Base-by-base conservation (phyloP, 2,888 invertebrate species). In the Campaea margaritaria region DNA sequence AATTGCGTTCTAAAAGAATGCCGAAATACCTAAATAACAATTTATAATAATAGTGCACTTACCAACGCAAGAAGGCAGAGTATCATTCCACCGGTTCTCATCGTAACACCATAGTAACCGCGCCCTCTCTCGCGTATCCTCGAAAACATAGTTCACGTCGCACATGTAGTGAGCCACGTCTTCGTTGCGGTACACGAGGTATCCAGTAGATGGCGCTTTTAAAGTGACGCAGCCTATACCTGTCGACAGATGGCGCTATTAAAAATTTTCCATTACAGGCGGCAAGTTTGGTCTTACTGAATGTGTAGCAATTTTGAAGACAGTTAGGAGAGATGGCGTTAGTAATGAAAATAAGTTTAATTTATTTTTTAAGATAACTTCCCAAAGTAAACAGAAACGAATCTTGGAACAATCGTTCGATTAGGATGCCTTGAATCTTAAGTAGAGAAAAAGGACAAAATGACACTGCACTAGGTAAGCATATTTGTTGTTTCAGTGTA, bases 181-280 rank as follows among this genome's bases (percentile, higher is more conserved):
- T 58, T 93, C 92, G 72, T 94, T 95, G 72, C 94, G 93, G 82
- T 94, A 94, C 74, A 95, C 94, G 12, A 96, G 80, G 79, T 95
- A 95, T 46, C 95, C 96, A 83, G 95, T 94, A 79, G 93, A 91
- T 73, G 96, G 96, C 75, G 95, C 87, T 74, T 87, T 74, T 34
- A 94, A 89, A 31, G 94, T 94, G 12, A 95, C 93, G 79, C 96
- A 96, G 54, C 95, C 96, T 59, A 95, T 82, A 77, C 95, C 96
- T 95, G 85, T 49, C 72, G 73, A 55, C 8, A 76, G 76, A 78
- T 74, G 75, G 69, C 75, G 70, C 58, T 72, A 52, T 64, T 64
- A 43, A 1, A 39, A 41, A 55, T 36, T 34, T 54, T 36, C 4
- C 2, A 36, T 11, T 41, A 1, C 9, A 4, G 14, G 12, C 62